Percentiles rank a stretch among this genome's conserved stretches.
Evolutionary conservation across 1,140 invertebrate species (phyloP).

Genomic region (Heliconius eleuchia): DNA sequence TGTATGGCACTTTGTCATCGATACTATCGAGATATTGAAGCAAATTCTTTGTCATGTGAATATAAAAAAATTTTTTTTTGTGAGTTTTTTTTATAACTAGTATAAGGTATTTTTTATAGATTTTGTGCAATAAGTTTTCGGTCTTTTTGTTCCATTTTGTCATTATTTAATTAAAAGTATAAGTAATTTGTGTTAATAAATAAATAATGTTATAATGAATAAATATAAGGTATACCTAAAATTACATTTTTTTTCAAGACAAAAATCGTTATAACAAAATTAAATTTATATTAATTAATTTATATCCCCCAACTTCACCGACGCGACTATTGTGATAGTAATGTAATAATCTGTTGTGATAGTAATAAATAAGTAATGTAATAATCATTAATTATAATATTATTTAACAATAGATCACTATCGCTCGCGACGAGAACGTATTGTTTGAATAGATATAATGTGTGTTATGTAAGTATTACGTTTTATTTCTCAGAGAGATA

Average conservation of each 20-base stretch:
- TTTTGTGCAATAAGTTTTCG: too few species aligned
- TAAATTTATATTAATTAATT: too few species aligned
- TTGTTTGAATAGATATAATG: background rate
- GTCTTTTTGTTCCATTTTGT: too few species aligned
- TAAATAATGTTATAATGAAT: too few species aligned
- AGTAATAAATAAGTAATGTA: background rate
- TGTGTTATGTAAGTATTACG: conserved; percentile 17
- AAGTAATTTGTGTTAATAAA: too few species aligned
- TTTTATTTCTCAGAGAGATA: background rate
- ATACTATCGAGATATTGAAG: conserved; percentile 15
- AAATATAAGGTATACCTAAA: too few species aligned
- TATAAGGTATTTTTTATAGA: background rate
- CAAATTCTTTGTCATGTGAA: background rate
- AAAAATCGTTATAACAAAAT: too few species aligned
- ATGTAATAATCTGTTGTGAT: background rate
- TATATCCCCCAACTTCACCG: background rate
- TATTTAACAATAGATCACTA: background rate
- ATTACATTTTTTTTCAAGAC: too few species aligned
- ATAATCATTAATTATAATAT: background rate
- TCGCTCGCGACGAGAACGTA: background rate
- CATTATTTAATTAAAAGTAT: too few species aligned
- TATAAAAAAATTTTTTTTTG: background rate
- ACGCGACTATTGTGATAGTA: background rate
- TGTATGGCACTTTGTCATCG: conserved; percentile 2
- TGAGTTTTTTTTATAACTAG: background rate